Conservation (phyloP, 2,797 vertebrate genomes). For the Eremophila alpestris region DNA sequence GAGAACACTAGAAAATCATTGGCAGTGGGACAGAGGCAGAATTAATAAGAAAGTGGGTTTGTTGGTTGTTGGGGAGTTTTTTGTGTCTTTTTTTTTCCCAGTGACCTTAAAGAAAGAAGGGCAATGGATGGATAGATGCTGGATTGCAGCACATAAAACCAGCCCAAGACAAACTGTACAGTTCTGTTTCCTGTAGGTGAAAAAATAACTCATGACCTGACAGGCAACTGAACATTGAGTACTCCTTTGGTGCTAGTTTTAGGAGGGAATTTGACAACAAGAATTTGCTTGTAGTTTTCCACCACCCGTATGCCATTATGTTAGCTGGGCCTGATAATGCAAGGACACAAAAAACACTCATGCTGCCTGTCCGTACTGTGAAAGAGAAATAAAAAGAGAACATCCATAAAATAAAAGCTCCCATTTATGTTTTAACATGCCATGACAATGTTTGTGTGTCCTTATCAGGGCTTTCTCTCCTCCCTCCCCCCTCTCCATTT, state of each 20-base stretch:
- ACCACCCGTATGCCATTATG: constrained; percentile 23
- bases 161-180: constrained; percentile 60
- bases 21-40: not conserved
- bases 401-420: constrained; percentile 68
- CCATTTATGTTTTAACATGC: constrained; percentile 65
- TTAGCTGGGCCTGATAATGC: constrained; percentile 46
- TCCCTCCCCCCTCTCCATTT: constrained; percentile 23
- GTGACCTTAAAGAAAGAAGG: constrained; percentile 58
- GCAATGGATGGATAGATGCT: constrained; percentile 51
- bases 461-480: constrained; percentile 40
- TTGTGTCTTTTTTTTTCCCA: not conserved
- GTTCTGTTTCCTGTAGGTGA: constrained; percentile 70
- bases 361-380: not conserved
- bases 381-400: constrained; percentile 68
- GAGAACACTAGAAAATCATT: not conserved
- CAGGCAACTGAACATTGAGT: constrained; percentile 61
- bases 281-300: constrained; percentile 71
- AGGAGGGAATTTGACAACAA: constrained; percentile 67
- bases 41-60: constrained; percentile 1
- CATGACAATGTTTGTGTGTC: constrained; percentile 63
- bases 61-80: not conserved
- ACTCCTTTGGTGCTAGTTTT: constrained; percentile 71
- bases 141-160: constrained; percentile 57
- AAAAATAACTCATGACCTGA: constrained; percentile 67
- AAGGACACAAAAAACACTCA: not conserved